phyloP scores from a whole-genome alignment of 1,140 invertebrate species.

The Megathymus violae region DNA sequence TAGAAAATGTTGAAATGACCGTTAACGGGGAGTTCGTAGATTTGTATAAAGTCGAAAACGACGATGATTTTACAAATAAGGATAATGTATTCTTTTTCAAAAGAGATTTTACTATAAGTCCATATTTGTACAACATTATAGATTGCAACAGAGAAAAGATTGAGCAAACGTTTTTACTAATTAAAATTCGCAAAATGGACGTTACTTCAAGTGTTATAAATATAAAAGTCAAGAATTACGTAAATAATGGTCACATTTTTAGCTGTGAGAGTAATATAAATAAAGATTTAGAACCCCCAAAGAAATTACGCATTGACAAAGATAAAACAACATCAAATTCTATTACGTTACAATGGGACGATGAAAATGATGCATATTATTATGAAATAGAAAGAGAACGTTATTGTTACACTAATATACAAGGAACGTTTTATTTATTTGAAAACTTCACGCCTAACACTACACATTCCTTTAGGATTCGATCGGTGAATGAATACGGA shows the following conservation, averaged over 20 bases:
- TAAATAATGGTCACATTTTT: constrained; percentile 48
- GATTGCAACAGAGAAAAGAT: constrained; percentile 12
- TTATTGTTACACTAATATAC: constrained; percentile 56
- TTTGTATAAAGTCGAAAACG: constrained; percentile 48
- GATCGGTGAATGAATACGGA: constrained; percentile 45
- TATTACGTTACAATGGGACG: constrained; percentile 55
- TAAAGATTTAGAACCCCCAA: constrained; percentile 38
- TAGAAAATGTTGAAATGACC: constrained; percentile 50
- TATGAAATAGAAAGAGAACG: constrained; percentile 73
- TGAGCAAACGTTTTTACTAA: constrained; percentile 58
- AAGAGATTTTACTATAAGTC: constrained; percentile 57
- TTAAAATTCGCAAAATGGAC: constrained; percentile 65
- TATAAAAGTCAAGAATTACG: constrained; percentile 57
- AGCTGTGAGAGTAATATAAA: constrained; percentile 40
- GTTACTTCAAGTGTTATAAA: constrained; percentile 58
- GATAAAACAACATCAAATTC: constrained; percentile 42
- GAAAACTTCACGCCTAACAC: constrained; percentile 48
- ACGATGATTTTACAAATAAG: constrained; percentile 50
- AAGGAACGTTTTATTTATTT: constrained; percentile 50
- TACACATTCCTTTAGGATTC: constrained; percentile 58
- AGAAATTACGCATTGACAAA: constrained; percentile 40
- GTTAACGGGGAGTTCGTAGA: constrained; percentile 50
- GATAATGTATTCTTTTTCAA: constrained; percentile 58
- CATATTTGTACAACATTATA: constrained; percentile 51
- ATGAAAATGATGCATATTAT: constrained; percentile 41